A percentile compares a stretch with the other conserved stretches of the same genome.
Evolutionary conservation across 2,797 vertebrate genomes (phyloP).

Genomic region (Cryptoprocta ferox): DNA sequence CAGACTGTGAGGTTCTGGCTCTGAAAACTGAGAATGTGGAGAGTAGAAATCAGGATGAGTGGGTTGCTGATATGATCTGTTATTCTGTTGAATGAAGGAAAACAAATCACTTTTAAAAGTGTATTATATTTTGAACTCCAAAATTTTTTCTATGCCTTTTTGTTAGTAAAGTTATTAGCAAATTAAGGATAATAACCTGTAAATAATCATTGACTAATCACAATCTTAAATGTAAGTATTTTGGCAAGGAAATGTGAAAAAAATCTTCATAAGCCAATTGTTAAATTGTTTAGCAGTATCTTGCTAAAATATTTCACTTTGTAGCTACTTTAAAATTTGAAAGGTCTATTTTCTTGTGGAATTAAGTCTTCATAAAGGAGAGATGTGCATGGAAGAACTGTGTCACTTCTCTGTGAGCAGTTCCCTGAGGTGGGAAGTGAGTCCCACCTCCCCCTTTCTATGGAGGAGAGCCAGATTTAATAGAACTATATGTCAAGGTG

Average conservation of each 20-base stretch:
- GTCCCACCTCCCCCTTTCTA: neutral
- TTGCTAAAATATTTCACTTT: conserved; percentile 40
- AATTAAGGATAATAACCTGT: neutral
- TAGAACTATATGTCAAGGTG: neutral
- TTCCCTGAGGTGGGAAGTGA: neutral
- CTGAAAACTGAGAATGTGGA: neutral
- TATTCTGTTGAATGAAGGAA: conserved; percentile 43
- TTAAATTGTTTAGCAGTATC: neutral
- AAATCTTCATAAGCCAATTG: neutral
- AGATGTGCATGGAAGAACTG: neutral
- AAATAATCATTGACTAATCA: neutral
- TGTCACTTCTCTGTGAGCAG: neutral
- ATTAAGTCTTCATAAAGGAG: neutral
- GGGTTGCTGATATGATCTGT: conserved; percentile 53
- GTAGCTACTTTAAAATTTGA: neutral
- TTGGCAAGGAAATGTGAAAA: neutral
- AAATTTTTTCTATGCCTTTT: conserved; percentile 29
- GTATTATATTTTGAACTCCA: conserved; percentile 23
- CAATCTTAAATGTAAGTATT: conserved; percentile 20
- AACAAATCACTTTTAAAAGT: conserved; percentile 36
- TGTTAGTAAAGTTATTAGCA: conserved; percentile 45
- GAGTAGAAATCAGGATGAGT: neutral
- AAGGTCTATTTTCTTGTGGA: neutral
- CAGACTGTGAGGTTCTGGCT: neutral
- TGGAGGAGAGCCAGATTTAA: neutral